Conservation (phyloP, 2,797 vertebrate genomes). For the Menidia menidia region DNA sequence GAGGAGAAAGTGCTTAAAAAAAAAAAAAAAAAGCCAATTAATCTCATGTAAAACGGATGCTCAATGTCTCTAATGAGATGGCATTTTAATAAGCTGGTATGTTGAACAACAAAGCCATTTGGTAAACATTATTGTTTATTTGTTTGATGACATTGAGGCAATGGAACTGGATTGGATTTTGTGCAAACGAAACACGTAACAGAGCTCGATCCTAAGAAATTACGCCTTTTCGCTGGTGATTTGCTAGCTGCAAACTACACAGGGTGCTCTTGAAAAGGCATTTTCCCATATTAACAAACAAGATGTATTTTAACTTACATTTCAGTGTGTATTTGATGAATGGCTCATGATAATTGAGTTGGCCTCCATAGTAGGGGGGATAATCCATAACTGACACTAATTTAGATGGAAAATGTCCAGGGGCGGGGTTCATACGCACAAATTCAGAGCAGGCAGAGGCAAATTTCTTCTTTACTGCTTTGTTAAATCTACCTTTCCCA, state of each 20-base stretch:
- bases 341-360: constrained; percentile 25
- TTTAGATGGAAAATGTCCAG: constrained; percentile 62
- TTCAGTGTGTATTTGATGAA: constrained; percentile 23
- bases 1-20: constrained; percentile 80
- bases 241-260: not conserved
- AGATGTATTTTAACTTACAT: constrained; percentile 34
- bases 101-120: constrained; percentile 82
- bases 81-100: constrained; percentile 80
- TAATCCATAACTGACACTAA: constrained; percentile 50
- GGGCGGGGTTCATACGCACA: constrained; percentile 45
- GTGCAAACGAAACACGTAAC: constrained; percentile 39
- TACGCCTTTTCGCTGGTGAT: not conserved
- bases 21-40: constrained; percentile 72
- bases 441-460: constrained; percentile 24
- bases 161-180: constrained; percentile 58
- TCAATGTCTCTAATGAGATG: constrained; percentile 81
- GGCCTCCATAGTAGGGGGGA: constrained; percentile 26
- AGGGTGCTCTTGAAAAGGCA: not conserved
- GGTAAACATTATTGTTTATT: constrained; percentile 82
- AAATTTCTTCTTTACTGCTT: constrained; percentile 60
- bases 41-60: constrained; percentile 81
- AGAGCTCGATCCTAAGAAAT: constrained; percentile 48
- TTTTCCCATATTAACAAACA: constrained; percentile 16
- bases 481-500: constrained; percentile 45
- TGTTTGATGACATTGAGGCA: constrained; percentile 74